phyloP scores from a whole-genome alignment of 2,888 invertebrate species.

The Eugnorisma glareosa region DNA sequence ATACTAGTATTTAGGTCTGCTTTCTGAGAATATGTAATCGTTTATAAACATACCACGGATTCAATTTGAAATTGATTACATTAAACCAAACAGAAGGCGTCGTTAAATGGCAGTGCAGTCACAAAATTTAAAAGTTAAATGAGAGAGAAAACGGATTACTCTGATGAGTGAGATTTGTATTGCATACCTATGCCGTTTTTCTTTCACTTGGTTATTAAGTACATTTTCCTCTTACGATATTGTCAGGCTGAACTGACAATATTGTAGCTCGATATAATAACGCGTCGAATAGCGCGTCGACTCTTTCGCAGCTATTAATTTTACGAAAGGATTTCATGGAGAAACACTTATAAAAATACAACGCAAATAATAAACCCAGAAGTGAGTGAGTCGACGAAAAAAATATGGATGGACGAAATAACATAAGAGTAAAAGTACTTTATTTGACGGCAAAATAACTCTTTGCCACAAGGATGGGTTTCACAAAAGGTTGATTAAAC shows the following conservation, averaged over 20 bases:
- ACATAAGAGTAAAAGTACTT: background rate
- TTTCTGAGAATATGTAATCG: constrained; percentile 8
- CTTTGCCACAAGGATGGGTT: background rate
- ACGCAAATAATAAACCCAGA: too few relatives aligned
- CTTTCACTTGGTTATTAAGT: constrained; percentile 19
- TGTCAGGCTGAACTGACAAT: too few relatives aligned
- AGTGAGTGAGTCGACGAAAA: background rate
- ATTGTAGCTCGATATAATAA: too few relatives aligned
- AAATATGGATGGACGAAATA: background rate
- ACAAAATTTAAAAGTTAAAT: constrained; percentile 61
- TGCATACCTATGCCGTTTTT: constrained; percentile 10
- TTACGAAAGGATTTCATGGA: background rate
- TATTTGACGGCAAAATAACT: background rate
- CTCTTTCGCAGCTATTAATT: background rate
- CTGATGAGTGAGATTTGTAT: constrained; percentile 30
- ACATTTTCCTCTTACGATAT: constrained; percentile 14
- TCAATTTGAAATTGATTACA: constrained; percentile 33
- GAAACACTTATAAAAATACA: background rate
- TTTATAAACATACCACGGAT: constrained; percentile 44
- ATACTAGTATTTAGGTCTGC: constrained; percentile 3
- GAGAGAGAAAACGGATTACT: constrained; percentile 62
- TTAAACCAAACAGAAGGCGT: constrained; percentile 31
- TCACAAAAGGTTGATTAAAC: background rate
- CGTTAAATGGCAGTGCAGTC: constrained; percentile 28
- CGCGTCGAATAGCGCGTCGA: too few relatives aligned